Evolutionary conservation across 2,888 invertebrate species (phyloP).

Genomic region (Meiosimyza platycephala): DNA sequence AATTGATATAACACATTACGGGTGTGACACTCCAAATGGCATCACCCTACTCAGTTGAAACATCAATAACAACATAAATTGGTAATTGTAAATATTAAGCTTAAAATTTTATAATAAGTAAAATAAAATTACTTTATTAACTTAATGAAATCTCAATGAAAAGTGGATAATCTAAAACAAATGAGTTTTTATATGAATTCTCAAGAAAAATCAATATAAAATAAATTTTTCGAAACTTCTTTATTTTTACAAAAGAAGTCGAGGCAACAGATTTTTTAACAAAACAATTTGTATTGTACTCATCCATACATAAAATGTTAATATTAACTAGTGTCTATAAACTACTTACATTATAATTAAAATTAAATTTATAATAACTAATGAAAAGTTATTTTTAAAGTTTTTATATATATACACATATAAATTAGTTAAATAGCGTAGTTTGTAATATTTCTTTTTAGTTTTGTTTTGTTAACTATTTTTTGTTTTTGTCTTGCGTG

Average conservation of each 20-base stretch:
- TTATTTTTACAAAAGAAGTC: conserved; percentile 35
- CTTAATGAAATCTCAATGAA: too few species aligned
- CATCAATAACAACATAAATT: not conserved
- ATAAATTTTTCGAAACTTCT: conserved; percentile 7
- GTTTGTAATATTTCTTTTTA: conserved; percentile 38
- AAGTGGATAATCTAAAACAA: conserved; percentile 14
- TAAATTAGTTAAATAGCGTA: conserved; percentile 37
- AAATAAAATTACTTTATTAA: too few species aligned
- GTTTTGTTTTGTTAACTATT: conserved; percentile 35
- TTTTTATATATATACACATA: conserved; percentile 35
- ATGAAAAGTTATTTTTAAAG: conserved; percentile 35
- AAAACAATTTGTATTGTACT: not conserved
- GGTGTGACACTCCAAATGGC: not conserved
- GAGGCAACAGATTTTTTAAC: not conserved
- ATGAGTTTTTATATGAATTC: conserved; percentile 43
- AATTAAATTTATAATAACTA: conserved; percentile 25
- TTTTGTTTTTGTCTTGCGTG: conserved; percentile 37
- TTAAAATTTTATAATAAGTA: not conserved
- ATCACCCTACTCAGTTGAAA: not conserved
- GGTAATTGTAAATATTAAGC: conserved; percentile 1
- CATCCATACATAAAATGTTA: conserved; percentile 13
- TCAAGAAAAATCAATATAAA: conserved; percentile 4
- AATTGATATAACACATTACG: not conserved
- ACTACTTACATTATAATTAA: conserved; percentile 14
- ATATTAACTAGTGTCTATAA: conserved; percentile 6